phyloP scores from a whole-genome alignment of 2,888 invertebrate species.

The Aleiodes leptofemur region DNA sequence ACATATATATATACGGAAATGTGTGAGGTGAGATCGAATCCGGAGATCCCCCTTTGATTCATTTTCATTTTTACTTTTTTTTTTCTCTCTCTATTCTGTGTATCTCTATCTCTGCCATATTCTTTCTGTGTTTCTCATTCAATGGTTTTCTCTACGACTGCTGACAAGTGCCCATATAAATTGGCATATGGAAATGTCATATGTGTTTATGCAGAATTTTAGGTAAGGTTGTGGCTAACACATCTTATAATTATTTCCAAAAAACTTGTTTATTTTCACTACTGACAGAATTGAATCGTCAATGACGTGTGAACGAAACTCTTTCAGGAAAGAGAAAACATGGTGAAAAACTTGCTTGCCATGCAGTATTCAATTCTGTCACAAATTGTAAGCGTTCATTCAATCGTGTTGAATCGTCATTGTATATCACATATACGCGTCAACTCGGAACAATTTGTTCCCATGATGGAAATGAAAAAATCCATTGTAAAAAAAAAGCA shows the following conservation, averaged over 20 bases:
- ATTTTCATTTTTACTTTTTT: slow-evolving; percentile 33
- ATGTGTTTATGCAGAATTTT: slow-evolving; percentile 60
- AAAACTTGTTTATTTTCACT: slow-evolving; percentile 63
- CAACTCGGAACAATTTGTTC: slow-evolving; percentile 44
- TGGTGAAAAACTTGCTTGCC: not conserved
- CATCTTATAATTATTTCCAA: slow-evolving; percentile 57
- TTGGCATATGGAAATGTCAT: slow-evolving; percentile 64
- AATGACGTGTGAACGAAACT: slow-evolving; percentile 46
- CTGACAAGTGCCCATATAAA: not conserved
- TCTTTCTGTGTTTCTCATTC: no score
- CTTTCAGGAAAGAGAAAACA: slow-evolving; percentile 24
- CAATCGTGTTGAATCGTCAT: not conserved
- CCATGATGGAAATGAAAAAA: slow-evolving; percentile 41
- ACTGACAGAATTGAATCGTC: slow-evolving; percentile 54
- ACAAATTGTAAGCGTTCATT: not conserved
- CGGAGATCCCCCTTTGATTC: slow-evolving; percentile 42
- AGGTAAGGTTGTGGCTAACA: not conserved
- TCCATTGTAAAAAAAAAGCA: slow-evolving; percentile 1
- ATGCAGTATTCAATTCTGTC: not conserved
- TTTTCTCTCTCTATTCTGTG: no score
- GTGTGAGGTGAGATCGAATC: slow-evolving; percentile 26
- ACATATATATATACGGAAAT: slow-evolving; percentile 26
- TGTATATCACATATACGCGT: not conserved
- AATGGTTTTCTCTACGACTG: no score
- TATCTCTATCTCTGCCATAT: no score